Evolutionary conservation across 2,113 vertebrate species (phyloP), one percentile per base, ranked within the genome.

Genomic region (Lophotis ruficrista): DNA sequence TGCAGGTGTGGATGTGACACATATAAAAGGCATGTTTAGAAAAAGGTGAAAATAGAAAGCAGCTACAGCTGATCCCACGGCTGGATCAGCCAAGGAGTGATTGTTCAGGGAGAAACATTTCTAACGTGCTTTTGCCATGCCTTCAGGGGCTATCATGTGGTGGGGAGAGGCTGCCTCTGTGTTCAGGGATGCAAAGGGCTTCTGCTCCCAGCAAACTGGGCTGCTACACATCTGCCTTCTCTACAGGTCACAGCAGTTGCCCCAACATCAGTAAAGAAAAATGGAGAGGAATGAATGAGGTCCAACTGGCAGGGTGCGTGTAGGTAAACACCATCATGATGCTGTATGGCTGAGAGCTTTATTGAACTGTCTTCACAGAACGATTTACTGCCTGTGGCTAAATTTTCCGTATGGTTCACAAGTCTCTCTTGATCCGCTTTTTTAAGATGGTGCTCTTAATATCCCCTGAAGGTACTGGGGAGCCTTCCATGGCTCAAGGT

Each of bases 121-220:
- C 17, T 30, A 43, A 27, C 0, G 2, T 38, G 66, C 7, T 69
- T 58, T 72, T 1, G 0, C 31, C 9, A 2, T 35, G 54, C 21
- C 60, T 54, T 51, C 57, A 31, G 31, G 24, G 10, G 56, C 6
- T 75, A 14, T 8, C 13, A 3, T 0, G 1, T 25, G 27, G 43
- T 1, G 7, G 41, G 13, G 47, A 68, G 68, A 66, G 4, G 48
- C 48, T 76, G 72, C 27, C 14, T 62, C 14, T 24, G 20, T 16
- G 6, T 9, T 41, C 10, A 22, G 47, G 15, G 62, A 31, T 66
- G 73, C 41, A 70, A 75, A 75, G 43, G 35, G 33, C 21, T 71
- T 72, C 53, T 72, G 48, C 58, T 53, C 48, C 8, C 37, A 58
- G 25, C 37, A 72, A 47, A 47, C 10, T 62, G 4, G 1, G 10